Base-by-base conservation (phyloP, 1,140 invertebrate genomes). In the Acyrthosiphon pisum region DNA sequence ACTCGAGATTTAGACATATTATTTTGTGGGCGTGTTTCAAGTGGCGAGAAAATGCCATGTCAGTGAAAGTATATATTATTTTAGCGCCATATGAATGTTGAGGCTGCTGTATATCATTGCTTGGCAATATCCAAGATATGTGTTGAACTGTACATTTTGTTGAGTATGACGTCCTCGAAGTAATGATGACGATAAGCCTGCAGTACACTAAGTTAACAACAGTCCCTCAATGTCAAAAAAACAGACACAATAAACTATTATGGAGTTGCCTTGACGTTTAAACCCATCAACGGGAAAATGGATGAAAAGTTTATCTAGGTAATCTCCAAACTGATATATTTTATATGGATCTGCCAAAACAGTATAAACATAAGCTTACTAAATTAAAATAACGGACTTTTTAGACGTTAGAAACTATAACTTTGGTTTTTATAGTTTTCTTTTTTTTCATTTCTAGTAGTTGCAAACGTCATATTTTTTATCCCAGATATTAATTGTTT, bases 201-300 rank as follows among this genome's bases (percentile, higher is more conserved):
- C 44, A 41, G 30, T 50, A 35, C 41, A 22, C 37, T 60, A 30
- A 41, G 50, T 90, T 90, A 90, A 90, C 37, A 90, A 68, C 53
- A 68, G 56, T 56, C 89, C 53, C 26, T 90, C 89, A 68, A 90
- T 90, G 89, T 68, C 37, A 60, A 90, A 76, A 90, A 60, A 68
- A 90, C 88, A 56, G 41, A 89, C 35, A 56, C 88, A 56, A 56
- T 89, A 90, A 90, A 90, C 89, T 68, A 68, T 41, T 26, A 44
- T 3, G 6, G 26, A 90, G 48, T 89, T n/a, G 88, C n/a, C 88
- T 89, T 89, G 88, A 56, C 88, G 48, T 56, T 89, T 68, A 68
- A 90, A 44, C 53, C 89, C 89, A 89, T 56, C 88, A 11, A 26
- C 48, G 35, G 22, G 22, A 56, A 89, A 89, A 89, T 56, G n/a